phyloP scores from a whole-genome alignment of 2,113 vertebrate genomes.

The Erpornis zantholeuca region DNA sequence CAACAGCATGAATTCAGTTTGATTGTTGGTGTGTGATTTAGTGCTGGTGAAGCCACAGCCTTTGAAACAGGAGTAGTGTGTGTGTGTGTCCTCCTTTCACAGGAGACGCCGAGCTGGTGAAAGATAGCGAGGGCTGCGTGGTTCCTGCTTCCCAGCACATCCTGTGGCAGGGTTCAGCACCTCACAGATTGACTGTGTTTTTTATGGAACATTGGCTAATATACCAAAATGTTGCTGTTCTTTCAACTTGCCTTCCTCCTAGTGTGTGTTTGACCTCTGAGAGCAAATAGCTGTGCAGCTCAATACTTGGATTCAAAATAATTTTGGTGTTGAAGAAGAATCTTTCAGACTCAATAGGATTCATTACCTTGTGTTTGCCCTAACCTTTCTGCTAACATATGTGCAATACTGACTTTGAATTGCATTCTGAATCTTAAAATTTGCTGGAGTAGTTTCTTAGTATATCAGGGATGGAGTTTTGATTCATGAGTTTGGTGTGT shows the following conservation, averaged over 20 bases:
- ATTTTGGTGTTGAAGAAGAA: not conserved
- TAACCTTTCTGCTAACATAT: not conserved
- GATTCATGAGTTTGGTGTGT: not conserved
- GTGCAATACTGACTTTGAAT: not conserved
- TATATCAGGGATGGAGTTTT: not conserved
- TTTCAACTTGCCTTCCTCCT: not conserved
- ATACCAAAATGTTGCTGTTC: not conserved
- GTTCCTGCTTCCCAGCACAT: not conserved
- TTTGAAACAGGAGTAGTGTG: not conserved
- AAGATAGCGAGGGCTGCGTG: not conserved
- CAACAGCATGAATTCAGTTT: not conserved
- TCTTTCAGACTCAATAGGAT: not conserved
- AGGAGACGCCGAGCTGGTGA: not conserved
- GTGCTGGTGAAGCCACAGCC: not conserved
- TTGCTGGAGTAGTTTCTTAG: not conserved
- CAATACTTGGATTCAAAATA: not conserved
- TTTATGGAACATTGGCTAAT: not conserved
- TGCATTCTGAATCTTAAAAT: not conserved
- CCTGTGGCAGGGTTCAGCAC: not conserved
- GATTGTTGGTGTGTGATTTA: slow-evolving; percentile 4
- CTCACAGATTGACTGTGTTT: not conserved
- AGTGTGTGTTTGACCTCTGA: not conserved
- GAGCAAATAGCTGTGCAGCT: not conserved
- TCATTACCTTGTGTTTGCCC: not conserved
- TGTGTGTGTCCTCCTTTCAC: not conserved